These are phyloP conservation scores for Luscinia luscinia DNA, from an alignment of 2,797 vertebrate genomes.

Conservation along the genomic window DNA sequence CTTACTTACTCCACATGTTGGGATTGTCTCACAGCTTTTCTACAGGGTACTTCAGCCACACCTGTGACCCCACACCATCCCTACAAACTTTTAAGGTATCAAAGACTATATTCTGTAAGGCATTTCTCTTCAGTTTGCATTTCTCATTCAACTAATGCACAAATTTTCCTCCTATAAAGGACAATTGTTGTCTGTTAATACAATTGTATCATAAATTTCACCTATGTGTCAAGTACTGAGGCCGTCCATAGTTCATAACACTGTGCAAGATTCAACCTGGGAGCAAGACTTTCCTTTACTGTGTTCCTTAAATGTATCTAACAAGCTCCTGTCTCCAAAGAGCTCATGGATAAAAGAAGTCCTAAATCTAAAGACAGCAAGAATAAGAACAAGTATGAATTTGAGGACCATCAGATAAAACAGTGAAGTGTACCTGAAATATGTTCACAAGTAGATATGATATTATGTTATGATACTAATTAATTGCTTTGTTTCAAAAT, in stretches of 20 bases:
- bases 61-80: not conserved
- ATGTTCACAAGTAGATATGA: not conserved
- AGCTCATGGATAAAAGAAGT: not conserved
- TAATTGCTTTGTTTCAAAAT: not conserved
- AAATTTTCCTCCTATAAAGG: not conserved
- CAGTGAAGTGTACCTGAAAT: not conserved
- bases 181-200: not conserved
- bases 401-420: not conserved
- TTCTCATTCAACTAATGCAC: not conserved
- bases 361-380: not conserved
- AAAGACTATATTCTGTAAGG: not conserved
- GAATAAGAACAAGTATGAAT: not conserved
- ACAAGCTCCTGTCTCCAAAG: not conserved
- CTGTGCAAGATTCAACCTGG: not conserved
- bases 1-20: not conserved
- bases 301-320: not conserved
- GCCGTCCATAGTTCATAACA: not conserved
- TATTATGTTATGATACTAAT: accelerated
- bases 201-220: not conserved
- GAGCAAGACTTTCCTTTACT: not conserved
- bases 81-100: not conserved
- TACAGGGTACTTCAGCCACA: not conserved
- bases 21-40: not conserved
- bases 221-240: not conserved
- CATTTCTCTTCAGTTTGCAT: not conserved